A percentile compares a stretch with the other conserved stretches of the same genome.
Conservation (phyloP, 2,113 vertebrate species). For the Lethenteron reissneri region DNA sequence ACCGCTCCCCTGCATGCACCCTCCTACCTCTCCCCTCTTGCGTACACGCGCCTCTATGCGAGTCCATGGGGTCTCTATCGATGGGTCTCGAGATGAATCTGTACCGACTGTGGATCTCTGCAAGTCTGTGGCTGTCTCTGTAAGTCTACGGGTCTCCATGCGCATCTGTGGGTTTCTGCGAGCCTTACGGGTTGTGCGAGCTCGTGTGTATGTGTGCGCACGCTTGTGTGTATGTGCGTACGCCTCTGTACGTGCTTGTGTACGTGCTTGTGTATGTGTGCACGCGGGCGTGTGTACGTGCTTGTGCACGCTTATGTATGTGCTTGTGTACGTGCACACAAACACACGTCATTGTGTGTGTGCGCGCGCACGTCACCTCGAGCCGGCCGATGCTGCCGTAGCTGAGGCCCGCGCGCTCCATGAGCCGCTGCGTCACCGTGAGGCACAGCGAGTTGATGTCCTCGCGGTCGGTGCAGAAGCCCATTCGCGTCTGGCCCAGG, state of each 20-base stretch:
- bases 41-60: no score
- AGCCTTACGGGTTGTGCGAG: no score
- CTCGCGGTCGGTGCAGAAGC: constrained; percentile 81
- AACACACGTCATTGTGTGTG: background rate
- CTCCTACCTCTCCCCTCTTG: no score
- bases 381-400: constrained; percentile 73
- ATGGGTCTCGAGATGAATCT: no score
- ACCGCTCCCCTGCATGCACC: no score
- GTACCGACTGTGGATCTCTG: no score
- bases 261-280: background rate
- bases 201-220: no score
- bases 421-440: constrained; percentile 75
- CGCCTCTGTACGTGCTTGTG: background rate
- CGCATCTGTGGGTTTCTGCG: no score
- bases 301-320: background rate
- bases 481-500: constrained; percentile 76
- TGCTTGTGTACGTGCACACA: background rate
- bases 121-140: no score
- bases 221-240: background rate
- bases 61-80: no score
- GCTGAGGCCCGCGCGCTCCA: constrained; percentile 58
- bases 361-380: constrained; percentile 19
- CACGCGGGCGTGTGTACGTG: background rate
- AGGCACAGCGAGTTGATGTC: constrained; percentile 90
- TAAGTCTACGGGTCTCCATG: no score